Conservation (phyloP, 2,113 vertebrate species). For the Dasypus novemcinctus region DNA sequence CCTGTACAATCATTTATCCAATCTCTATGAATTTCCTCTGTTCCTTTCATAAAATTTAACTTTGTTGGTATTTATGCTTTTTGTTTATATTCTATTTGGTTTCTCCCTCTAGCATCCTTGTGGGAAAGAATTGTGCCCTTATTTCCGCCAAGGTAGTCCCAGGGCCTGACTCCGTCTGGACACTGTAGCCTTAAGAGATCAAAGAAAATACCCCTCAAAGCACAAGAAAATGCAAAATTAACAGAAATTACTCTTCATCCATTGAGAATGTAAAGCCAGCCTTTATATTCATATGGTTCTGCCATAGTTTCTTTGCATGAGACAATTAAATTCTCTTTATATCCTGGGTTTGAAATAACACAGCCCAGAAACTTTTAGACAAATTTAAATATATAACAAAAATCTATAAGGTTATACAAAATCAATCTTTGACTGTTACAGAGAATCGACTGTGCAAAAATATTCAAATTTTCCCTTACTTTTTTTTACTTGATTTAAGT, state of each 20-base stretch:
- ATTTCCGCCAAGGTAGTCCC: not conserved
- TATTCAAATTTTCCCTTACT: not conserved
- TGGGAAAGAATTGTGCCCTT: not conserved
- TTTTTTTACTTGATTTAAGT: not conserved
- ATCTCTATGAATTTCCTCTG: not conserved
- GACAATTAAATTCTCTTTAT: not conserved
- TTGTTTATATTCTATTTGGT: not conserved
- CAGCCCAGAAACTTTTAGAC: not conserved
- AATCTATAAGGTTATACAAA: not conserved
- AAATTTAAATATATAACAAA: not conserved
- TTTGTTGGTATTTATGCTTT: not conserved
- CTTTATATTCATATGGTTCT: too few species aligned
- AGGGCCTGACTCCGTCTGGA: not conserved
- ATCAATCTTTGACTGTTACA: not conserved
- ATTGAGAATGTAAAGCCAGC: not conserved
- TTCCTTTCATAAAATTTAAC: not conserved
- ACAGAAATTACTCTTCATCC: not conserved
- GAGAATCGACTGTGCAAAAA: not conserved
- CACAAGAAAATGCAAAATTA: not conserved
- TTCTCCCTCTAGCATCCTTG: not conserved
- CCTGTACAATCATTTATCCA: too few species aligned
- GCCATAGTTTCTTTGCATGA: not conserved
- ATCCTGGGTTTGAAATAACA: not conserved
- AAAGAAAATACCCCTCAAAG: not conserved
- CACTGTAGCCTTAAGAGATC: not conserved